A percentile compares a stretch with the other conserved stretches of the same genome.
Evolutionary conservation across 2,888 invertebrate genomes (phyloP).

Genomic region (Labia minor): DNA sequence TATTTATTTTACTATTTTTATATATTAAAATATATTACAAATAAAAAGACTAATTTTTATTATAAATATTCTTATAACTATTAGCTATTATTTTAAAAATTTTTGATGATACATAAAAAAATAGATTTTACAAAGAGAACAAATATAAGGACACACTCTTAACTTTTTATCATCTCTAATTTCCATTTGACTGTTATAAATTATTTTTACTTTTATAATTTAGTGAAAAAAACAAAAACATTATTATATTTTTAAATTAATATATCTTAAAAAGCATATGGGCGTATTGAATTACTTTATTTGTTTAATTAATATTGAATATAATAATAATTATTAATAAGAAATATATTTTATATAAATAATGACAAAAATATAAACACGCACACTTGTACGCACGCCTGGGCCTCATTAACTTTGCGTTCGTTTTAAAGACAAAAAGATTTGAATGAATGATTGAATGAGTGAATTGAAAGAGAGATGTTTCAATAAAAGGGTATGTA

Average conservation of each 20-base stretch:
- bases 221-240: not conserved
- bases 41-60: not conserved
- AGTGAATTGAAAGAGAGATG: not conserved
- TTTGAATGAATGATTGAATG: too few species aligned
- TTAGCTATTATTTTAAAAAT: not conserved
- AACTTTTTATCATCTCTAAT: not conserved
- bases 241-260: not conserved
- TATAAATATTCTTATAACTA: not conserved
- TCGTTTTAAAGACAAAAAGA: not conserved
- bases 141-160: not conserved
- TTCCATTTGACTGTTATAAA: not conserved
- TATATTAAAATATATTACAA: not conserved
- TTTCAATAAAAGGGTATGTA: not conserved
- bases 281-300: not conserved
- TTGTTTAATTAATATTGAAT: not conserved
- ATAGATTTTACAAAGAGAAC: not conserved
- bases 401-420: not conserved
- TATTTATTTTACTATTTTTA: not conserved
- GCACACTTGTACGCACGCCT: not conserved
- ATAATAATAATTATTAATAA: constrained; percentile 3
- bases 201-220: not conserved
- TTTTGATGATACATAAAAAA: not conserved
- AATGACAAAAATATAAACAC: not conserved
- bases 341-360: constrained; percentile 4
- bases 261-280: not conserved